phyloP scores from a whole-genome alignment of 2,113 vertebrate species.

The Crotalus horridus region DNA sequence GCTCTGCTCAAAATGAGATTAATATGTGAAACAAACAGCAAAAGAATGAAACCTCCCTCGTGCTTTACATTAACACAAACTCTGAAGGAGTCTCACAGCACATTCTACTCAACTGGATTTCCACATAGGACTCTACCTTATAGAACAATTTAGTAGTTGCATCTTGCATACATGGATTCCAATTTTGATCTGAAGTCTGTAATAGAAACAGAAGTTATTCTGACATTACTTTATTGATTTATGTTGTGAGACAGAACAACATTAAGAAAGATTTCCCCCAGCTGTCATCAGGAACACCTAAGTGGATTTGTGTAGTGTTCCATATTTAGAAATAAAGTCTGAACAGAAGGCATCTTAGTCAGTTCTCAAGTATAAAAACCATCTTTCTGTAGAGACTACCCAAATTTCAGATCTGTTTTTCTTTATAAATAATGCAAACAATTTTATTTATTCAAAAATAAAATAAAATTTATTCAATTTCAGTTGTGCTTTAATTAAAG shows the following conservation, averaged over 20 bases:
- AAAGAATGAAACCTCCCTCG: background rate
- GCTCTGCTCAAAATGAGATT: background rate
- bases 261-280: background rate
- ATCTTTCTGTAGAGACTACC: background rate
- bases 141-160: constrained; percentile 89
- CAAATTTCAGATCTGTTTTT: background rate
- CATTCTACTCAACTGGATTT: background rate
- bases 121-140: constrained; percentile 77
- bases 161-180: constrained; percentile 91
- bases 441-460: background rate
- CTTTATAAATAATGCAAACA: background rate
- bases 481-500: background rate
- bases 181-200: constrained; percentile 89
- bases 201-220: constrained; percentile 29
- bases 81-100: background rate
- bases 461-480: background rate
- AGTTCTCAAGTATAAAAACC: background rate
- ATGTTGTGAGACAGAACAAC: background rate
- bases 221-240: background rate
- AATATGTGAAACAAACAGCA: background rate
- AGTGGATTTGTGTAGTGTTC: background rate
- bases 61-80: background rate
- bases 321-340: background rate
- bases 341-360: background rate
- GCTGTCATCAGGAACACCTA: background rate